Base-by-base conservation (phyloP, 2,113 vertebrate genomes). In the Sakesphorus luctuosus region DNA sequence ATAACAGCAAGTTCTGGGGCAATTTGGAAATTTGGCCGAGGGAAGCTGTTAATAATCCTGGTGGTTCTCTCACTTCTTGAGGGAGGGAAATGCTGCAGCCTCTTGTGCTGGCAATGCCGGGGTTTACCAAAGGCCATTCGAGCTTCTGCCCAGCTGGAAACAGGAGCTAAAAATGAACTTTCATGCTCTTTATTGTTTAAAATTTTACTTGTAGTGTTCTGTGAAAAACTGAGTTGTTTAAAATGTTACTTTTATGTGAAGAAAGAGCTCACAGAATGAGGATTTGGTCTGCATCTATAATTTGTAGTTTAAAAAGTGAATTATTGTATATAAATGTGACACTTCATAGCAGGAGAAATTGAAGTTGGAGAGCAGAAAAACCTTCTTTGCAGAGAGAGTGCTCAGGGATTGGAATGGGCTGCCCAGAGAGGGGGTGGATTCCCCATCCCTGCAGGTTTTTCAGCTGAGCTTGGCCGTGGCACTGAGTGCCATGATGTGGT, bases 241-340 rank as follows among this genome's bases (percentile, higher is more conserved):
- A 16, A 18, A 47, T 9, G n/a, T 26, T 4, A 40, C 8, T 40
- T 40, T 40, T 18, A 3, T 1, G 0, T 8, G 55, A 16, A 40
- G 40, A 85, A 36, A 4, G 35, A 23, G 36, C 4, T 61, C 29
- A 11, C 28, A 26, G 31, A 58, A 38, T 10, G 23, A 74, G 25
- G 19, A 63, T 24, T 62, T 26, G 20, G 46, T 13, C n/a, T 7
- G 1, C 0, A 1, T 20, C 28, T 53, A 0, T 6, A 26, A 53
- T 23, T 38, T n/a, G 7, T 7, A 40, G 14, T 29, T 87, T 1
- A 18, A 29, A 62, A 86, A 17, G 28, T 47, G 31, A 59, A 29
- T 43, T 38, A 4, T 14, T 44, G 3, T 28, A 1, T 16, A 4
- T 7, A 49, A 19, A 74, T 23, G 3, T 6, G 33, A 13, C 47